These are phyloP conservation scores for Calephelis perditalis DNA, from an alignment of 2,888 invertebrate genomes.

Conservation along the genomic window DNA sequence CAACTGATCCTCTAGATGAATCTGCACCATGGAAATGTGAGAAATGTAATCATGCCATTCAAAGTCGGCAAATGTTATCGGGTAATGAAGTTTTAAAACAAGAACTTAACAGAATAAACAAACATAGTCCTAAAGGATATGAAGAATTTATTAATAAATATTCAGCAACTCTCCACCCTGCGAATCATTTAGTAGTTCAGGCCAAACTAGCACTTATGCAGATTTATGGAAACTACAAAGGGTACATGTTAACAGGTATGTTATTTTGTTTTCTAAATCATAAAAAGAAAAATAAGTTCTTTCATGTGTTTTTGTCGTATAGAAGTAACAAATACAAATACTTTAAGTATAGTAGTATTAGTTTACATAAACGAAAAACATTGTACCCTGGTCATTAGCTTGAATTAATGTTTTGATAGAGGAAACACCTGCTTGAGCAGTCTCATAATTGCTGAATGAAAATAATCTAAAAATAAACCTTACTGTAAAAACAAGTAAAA, in stretches of 20 bases:
- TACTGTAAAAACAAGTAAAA: too few species aligned
- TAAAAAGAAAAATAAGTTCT: too few species aligned
- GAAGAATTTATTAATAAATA: constrained; percentile 82
- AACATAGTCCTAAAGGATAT: constrained; percentile 69
- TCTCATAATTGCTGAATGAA: too few species aligned
- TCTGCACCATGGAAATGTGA: constrained; percentile 81
- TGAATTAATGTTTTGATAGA: too few species aligned
- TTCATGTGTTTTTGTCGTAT: too few species aligned
- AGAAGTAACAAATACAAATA: too few species aligned
- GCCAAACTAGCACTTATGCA: constrained; percentile 84
- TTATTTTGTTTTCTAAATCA: too few species aligned
- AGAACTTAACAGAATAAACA: constrained; percentile 76
- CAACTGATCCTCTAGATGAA: constrained; percentile 79
- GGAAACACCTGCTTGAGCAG: too few species aligned
- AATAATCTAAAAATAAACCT: too few species aligned
- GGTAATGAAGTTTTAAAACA: constrained; percentile 80
- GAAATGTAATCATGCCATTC: constrained; percentile 76
- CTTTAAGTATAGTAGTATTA: too few species aligned
- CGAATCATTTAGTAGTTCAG: constrained; percentile 82
- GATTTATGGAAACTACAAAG: constrained; percentile 81
- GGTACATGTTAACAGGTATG: constrained; percentile 75
- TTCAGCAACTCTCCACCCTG: constrained; percentile 80
- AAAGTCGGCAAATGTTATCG: constrained; percentile 78
- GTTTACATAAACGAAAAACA: too few species aligned
- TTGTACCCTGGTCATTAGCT: too few species aligned